Evolutionary conservation across 2,797 vertebrate species (phyloP), one percentile per base, ranked within the genome.

Genomic region (Anguilla pacifica): DNA sequence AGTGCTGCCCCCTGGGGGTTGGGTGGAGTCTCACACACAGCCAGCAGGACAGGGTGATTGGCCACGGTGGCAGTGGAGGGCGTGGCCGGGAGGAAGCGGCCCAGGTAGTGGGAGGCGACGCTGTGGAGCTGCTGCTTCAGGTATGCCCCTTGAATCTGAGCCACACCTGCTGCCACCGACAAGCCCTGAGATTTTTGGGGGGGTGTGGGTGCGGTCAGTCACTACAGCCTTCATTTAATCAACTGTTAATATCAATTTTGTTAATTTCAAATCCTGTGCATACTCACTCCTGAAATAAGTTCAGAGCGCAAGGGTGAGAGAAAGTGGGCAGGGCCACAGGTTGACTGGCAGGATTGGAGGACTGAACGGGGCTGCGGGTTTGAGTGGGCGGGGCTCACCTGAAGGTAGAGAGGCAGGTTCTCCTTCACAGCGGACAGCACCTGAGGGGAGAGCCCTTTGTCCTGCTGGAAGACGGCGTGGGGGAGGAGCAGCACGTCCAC

Each of bases 401-500:
- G 98, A 53, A 99, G 96, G 94, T 97, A 99, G 1, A 98, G 95
- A 74, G 97, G 98, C 59, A 99, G 95, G 90, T 94, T 99, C 91
- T 98, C 97, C 89, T 96, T 96, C 89, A 99, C 92, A 31, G 97
- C 97, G 25, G 95, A 94, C 81, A 96, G 90, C 94, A 97, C 92
- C 85, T 95, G 93, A 64, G 89, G 89, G 59, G 96, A 96, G 67
- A 97, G 91, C 49, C 93, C 95, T 93, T 96, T 98, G 93, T 99
- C 98, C 92, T 97, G 97, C 92, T 98, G 98, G 39, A 97, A 94
- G 79, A 99, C 95, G 46, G 96, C 94, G 90, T 97, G 97, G 0
- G 99, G 98, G 83, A 99, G 96, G 89, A 99, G 95, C 87, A 99
- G 95, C 57, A 95, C 96, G 79, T 99, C 97, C 91, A 99, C 97